These are phyloP conservation scores for Brachypteracias leptosomus DNA, from an alignment of 2,113 vertebrate genomes.

Conservation along the genomic window DNA sequence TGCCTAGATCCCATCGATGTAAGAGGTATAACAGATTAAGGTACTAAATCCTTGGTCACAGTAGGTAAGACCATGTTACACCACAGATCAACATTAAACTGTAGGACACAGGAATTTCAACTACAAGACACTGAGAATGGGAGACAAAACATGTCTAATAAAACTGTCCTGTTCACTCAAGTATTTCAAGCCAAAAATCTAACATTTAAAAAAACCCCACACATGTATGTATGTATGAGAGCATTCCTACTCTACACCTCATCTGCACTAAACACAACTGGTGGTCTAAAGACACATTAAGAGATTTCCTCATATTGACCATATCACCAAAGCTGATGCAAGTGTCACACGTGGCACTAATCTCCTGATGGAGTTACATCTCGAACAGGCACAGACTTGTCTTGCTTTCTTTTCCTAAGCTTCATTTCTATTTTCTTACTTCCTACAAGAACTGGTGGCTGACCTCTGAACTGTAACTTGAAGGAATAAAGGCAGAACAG, in stretches of 20 bases:
- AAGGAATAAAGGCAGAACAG: neutral
- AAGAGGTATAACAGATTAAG: neutral
- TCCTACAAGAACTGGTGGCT: neutral
- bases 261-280: neutral
- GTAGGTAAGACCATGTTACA: neutral
- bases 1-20: neutral
- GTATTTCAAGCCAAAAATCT: neutral
- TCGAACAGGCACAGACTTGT: neutral
- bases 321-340: neutral
- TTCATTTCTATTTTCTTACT: neutral
- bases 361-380: neutral
- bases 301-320: neutral
- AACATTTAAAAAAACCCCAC: neutral
- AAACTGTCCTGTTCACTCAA: neutral
- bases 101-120: neutral
- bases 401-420: neutral
- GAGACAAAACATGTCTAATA: neutral
- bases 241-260: neutral
- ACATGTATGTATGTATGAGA: accelerated
- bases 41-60: neutral
- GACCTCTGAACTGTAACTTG: neutral
- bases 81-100: neutral
- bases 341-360: neutral
- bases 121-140: neutral
- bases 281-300: neutral